phyloP scores from a whole-genome alignment of 2,797 vertebrate genomes.

The Denticeps clupeoides region DNA sequence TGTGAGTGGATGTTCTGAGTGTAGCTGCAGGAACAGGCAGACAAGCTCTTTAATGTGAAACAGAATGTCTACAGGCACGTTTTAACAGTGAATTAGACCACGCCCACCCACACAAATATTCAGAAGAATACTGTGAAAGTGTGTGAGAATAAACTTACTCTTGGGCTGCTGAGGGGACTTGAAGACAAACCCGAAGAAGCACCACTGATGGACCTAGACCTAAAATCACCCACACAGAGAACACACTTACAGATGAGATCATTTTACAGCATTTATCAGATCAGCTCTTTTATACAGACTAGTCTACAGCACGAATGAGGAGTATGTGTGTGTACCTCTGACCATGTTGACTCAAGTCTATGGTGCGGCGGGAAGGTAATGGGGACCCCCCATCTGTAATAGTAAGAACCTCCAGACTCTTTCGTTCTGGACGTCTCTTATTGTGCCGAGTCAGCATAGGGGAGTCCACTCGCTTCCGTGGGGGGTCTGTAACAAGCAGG shows the following conservation, averaged over 20 bases:
- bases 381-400: conserved; percentile 93
- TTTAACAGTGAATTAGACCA: too few relatives aligned
- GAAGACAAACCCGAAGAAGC: conserved; percentile 88
- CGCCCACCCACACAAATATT: too few relatives aligned
- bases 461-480: conserved; percentile 83
- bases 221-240: conserved; percentile 29
- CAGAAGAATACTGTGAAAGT: background rate
- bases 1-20: too few relatives aligned
- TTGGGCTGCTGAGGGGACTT: conserved; percentile 91
- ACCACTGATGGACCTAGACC: conserved; percentile 90
- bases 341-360: conserved; percentile 93
- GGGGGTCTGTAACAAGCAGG: background rate
- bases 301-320: too few relatives aligned
- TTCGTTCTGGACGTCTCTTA: conserved; percentile 87
- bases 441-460: conserved; percentile 95
- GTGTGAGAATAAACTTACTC: conserved; percentile 62
- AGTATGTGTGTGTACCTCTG: conserved; percentile 69
- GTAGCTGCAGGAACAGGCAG: too few relatives aligned
- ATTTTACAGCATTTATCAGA: background rate
- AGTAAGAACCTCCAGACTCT: conserved; percentile 96
- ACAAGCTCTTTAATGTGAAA: too few relatives aligned
- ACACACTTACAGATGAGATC: conserved; percentile 1
- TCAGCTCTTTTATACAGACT: background rate
- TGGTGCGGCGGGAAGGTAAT: conserved; percentile 81
- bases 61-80: too few relatives aligned